These are phyloP conservation scores for Pampusana beccarii DNA, from an alignment of 2,113 vertebrate genomes.

Conservation along the genomic window DNA sequence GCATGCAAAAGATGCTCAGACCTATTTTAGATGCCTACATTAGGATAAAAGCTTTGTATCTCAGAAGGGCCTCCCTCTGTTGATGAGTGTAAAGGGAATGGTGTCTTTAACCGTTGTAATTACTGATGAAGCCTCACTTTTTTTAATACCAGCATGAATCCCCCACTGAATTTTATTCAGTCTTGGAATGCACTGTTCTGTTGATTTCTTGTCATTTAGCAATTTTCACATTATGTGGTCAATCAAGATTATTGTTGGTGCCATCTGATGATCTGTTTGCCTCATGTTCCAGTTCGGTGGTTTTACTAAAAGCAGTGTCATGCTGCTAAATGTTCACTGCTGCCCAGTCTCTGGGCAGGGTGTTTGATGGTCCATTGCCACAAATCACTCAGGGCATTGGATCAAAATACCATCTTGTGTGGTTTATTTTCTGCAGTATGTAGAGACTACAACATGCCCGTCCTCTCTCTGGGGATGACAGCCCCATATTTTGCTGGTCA, in stretches of 20 bases:
- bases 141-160: background rate
- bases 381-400: background rate
- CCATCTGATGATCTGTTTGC: background rate
- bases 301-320: background rate
- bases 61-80: background rate
- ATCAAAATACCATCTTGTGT: background rate
- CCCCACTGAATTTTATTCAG: background rate
- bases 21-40: background rate
- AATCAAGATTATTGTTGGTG: background rate
- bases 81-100: background rate
- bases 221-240: background rate
- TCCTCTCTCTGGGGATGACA: background rate
- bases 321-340: background rate
- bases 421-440: background rate
- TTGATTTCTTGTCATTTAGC: background rate
- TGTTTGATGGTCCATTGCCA: background rate
- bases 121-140: background rate
- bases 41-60: background rate
- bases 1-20: background rate
- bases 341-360: background rate
- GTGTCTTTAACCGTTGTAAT: background rate
- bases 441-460: background rate
- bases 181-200: background rate
- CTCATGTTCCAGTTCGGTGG: background rate
- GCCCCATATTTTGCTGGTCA: fast-evolving